Conservation (phyloP, 2,888 invertebrate species). For the Apocheima hispidaria region DNA sequence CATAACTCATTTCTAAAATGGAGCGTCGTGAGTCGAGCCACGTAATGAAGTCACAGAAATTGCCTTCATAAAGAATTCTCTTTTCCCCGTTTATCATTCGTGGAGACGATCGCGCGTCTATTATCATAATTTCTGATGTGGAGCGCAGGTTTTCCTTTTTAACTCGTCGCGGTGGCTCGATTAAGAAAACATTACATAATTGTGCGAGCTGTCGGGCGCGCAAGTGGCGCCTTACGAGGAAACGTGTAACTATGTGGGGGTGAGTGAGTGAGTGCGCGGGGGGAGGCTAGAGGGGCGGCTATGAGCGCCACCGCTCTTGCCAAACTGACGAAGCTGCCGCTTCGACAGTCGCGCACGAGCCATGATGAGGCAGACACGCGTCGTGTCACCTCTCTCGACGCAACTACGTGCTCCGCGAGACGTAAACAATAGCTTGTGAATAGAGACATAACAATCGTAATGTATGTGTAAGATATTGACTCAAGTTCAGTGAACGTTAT, state of each 20-base stretch:
- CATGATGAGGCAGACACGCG: constrained; percentile 78
- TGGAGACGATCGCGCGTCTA: constrained; percentile 42
- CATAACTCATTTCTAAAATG: constrained; percentile 29
- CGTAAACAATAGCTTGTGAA: constrained; percentile 79
- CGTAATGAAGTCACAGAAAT: constrained; percentile 22
- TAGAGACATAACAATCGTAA: constrained; percentile 63
- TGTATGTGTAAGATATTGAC: constrained; percentile 57
- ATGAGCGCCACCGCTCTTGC: constrained; percentile 73
- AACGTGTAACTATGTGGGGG: constrained; percentile 81
- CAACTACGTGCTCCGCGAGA: constrained; percentile 71
- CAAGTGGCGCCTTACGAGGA: constrained; percentile 82
- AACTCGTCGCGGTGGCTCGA: constrained; percentile 74
- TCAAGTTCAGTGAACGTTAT: constrained; percentile 61
- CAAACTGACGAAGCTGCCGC: constrained; percentile 63
- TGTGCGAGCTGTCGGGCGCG: constrained; percentile 76
- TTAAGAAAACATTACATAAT: constrained; percentile 85
- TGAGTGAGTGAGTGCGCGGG: constrained; percentile 64
- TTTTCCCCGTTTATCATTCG: constrained; percentile 45
- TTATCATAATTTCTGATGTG: constrained; percentile 57
- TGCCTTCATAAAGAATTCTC: constrained; percentile 52
- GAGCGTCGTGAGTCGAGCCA: constrained; percentile 24
- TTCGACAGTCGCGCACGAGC: constrained; percentile 76
- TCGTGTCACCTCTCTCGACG: constrained; percentile 66
- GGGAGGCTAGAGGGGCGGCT: constrained; percentile 69
- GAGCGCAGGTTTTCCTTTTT: constrained; percentile 63